phyloP scores from a whole-genome alignment of 2,113 vertebrate genomes.

The Siphamia tubifer region DNA sequence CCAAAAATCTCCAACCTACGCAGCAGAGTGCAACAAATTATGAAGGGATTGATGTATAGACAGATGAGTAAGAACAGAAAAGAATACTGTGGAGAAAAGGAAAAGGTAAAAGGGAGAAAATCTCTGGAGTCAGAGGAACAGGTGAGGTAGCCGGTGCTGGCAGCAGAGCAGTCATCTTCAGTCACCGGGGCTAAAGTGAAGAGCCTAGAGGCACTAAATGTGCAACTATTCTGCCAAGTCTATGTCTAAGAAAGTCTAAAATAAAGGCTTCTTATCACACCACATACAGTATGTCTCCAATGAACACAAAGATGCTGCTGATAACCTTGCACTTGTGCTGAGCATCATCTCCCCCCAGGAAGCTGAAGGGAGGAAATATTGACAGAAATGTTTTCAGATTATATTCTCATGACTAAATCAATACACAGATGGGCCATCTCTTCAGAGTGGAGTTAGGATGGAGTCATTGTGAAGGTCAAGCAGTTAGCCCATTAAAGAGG shows the following conservation, averaged over 20 bases:
- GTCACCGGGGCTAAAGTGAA: conserved; percentile 64
- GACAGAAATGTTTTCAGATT: conserved; percentile 76
- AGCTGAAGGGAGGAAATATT: conserved; percentile 65
- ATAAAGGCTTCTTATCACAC: conserved; percentile 59
- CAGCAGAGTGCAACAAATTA: conserved; percentile 31
- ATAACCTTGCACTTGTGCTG: conserved; percentile 68
- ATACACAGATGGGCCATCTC: conserved; percentile 68
- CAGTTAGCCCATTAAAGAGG: conserved; percentile 70
- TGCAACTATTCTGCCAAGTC: conserved; percentile 60
- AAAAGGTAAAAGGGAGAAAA: conserved; percentile 23
- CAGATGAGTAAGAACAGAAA: conserved; percentile 15
- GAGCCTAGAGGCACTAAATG: conserved; percentile 66
- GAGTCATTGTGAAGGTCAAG: conserved; percentile 74
- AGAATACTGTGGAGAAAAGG: conserved; percentile 5
- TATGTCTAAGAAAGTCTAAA: conserved; percentile 48
- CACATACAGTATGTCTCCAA: conserved; percentile 41
- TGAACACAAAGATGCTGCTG: conserved; percentile 57
- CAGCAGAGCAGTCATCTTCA: conserved; percentile 67
- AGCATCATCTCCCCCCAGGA: conserved; percentile 62
- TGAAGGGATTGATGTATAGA: conserved; percentile 30
- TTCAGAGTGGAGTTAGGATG: conserved; percentile 60
- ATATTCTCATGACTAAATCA: conserved; percentile 77
- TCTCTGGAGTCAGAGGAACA: conserved; percentile 55
- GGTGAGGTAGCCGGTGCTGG: conserved; percentile 65
- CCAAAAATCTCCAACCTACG: conserved; percentile 3